phyloP scores from a whole-genome alignment of 2,888 invertebrate species.

The Hypomecis atomaria region DNA sequence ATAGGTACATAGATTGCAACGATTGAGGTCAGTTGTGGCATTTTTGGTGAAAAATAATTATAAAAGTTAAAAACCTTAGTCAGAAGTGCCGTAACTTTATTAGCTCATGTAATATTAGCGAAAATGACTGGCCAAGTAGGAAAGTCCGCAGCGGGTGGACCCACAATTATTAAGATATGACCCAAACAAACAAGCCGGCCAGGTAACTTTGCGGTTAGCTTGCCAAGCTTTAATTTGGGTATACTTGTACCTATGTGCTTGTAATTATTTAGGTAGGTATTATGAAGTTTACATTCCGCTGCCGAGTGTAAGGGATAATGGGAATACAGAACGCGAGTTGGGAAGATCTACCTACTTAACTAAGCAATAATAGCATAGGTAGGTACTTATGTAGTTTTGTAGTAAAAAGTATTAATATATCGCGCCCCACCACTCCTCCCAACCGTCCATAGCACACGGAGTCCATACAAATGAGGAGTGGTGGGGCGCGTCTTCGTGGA shows the following conservation, averaged over 20 bases:
- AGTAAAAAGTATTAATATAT: too few species aligned
- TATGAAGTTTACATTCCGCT: background rate
- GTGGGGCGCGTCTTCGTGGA: too few species aligned
- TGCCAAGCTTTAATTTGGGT: slow-evolving; percentile 14
- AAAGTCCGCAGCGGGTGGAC: background rate
- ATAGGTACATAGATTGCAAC: too few species aligned
- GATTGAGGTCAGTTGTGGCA: too few species aligned
- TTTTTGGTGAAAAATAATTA: too few species aligned
- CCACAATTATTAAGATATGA: slow-evolving; percentile 14
- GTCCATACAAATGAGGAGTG: too few species aligned
- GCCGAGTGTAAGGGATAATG: background rate
- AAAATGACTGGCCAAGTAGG: background rate
- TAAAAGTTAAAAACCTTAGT: background rate
- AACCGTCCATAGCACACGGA: too few species aligned
- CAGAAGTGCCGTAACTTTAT: background rate
- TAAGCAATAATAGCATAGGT: too few species aligned
- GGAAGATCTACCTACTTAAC: too few species aligned
- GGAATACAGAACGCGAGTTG: too few species aligned
- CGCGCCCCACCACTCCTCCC: too few species aligned
- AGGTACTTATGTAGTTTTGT: too few species aligned
- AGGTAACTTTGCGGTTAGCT: slow-evolving; percentile 16
- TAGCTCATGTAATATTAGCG: slow-evolving; percentile 1
- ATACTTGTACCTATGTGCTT: background rate
- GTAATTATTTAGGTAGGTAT: background rate
- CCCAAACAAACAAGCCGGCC: slow-evolving; percentile 8